Evolutionary conservation across 2,888 invertebrate species (phyloP), one percentile per base, ranked within the genome.

Genomic region (Rhagonycha fulva): DNA sequence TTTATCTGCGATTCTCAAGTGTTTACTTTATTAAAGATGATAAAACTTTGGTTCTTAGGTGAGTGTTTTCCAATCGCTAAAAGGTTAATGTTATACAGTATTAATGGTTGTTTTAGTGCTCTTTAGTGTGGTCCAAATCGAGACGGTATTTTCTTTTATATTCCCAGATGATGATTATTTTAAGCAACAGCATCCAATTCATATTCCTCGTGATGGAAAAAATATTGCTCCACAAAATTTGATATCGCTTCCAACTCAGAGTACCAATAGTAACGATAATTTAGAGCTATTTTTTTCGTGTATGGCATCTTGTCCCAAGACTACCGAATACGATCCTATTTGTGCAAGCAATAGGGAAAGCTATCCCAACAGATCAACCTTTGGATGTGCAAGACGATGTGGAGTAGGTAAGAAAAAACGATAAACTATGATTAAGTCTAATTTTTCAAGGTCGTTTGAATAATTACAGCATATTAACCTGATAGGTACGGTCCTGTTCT

Each of bases 311-410:
- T 89, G 89, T 78, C 85, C 84, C 1, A 84, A 85, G 9, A 88
- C 88, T 0, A 61, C 85, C 0, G 86, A 89, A 79, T 89, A 88
- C 81, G 88, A 89, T 79, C 90, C 90, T 0, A 87, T 89, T 9
- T 90, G 89, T 79, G 89, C 89, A 10, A 83, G 85, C 28, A 85
- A 89, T 78, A 80, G 83, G n/a, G 81, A 85, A 4, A 87, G 87
- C 0, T 90, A 89, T 78, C 74, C 32, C 26, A 90, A 89, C 78
- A 82, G 80, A 10, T 86, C 85, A 2, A 80, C 84, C 30, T 81
- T 89, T 28, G 80, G 82, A 5, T 90, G 90, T 79, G 88, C 88
- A 1, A 81, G 80, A 70, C 79, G 66, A 26, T 90, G 90, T 82
- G 90, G 90, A 78, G 76, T 85, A 28, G 81, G 90, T 90, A 82